Percentiles rank a stretch among this genome's conserved stretches.
Evolutionary conservation across 2,888 invertebrate genomes (phyloP).

Genomic region (Phrixothrix hirtus): DNA sequence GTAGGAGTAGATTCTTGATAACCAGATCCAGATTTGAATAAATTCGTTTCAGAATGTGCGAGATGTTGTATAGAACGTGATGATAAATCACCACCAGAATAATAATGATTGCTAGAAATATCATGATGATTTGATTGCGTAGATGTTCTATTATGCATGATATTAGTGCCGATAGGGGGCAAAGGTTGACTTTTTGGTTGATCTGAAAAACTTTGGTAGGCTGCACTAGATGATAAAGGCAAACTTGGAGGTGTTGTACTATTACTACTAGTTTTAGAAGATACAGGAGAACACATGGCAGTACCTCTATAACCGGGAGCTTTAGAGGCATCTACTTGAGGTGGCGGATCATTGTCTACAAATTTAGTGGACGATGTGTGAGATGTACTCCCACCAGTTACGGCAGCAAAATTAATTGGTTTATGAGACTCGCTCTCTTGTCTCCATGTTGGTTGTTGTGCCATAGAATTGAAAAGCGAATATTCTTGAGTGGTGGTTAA

Average conservation of each 20-base stretch:
- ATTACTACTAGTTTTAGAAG: slow-evolving; percentile 63
- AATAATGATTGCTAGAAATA: slow-evolving; percentile 35
- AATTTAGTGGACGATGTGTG: slow-evolving; percentile 55
- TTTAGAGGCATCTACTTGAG: slow-evolving; percentile 82
- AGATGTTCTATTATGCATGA: slow-evolving; percentile 44
- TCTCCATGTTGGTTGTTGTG: slow-evolving; percentile 67
- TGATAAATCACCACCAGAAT: slow-evolving; percentile 30
- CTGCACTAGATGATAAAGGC: slow-evolving; percentile 40
- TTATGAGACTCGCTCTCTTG: slow-evolving; percentile 62
- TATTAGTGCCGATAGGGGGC: slow-evolving; percentile 51
- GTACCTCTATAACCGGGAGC: slow-evolving; percentile 88
- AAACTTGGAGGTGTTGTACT: slow-evolving; percentile 61
- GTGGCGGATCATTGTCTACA: slow-evolving; percentile 60
- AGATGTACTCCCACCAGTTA: slow-evolving; percentile 61
- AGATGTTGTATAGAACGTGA: slow-evolving; percentile 35
- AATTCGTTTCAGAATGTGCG: slow-evolving; percentile 38
- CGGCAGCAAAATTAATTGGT: slow-evolving; percentile 73
- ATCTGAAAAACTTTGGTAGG: slow-evolving; percentile 45
- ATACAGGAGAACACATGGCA: slow-evolving; percentile 76
- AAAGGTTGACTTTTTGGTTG: slow-evolving; percentile 43
- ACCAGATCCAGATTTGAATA: slow-evolving; percentile 40
- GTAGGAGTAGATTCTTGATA: slow-evolving; percentile 31
- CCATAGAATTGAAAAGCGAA: slow-evolving; percentile 83
- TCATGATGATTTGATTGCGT: slow-evolving; percentile 40
- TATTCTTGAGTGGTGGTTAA: slow-evolving; percentile 70